Percentiles rank a stretch among this genome's conserved stretches.
Evolutionary conservation across 1,140 invertebrate species (phyloP).

Genomic region (Zelostemma sp.): DNA sequence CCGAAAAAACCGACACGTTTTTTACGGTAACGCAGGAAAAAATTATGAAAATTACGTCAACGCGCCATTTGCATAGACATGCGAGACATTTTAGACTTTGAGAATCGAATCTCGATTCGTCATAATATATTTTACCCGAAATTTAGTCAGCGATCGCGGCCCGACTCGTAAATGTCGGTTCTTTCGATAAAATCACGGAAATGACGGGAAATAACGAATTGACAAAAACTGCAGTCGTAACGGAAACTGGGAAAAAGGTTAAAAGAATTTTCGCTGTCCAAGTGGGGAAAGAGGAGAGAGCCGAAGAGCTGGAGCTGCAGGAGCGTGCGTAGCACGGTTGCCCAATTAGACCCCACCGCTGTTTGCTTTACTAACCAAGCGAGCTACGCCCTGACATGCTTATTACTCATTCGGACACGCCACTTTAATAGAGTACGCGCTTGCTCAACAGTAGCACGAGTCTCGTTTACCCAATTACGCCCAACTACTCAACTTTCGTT

Average conservation of each 20-base stretch:
- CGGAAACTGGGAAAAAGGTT: slow-evolving; percentile 13
- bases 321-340: slow-evolving; percentile 60
- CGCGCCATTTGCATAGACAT: not conserved
- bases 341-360: slow-evolving; percentile 65
- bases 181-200: no score
- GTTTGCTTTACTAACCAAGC: slow-evolving; percentile 60
- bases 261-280: slow-evolving; percentile 8
- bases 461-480: not conserved
- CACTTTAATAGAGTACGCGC: slow-evolving; percentile 54
- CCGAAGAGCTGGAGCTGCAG: slow-evolving; percentile 24
- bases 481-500: no score
- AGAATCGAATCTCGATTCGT: no score
- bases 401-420: slow-evolving; percentile 66
- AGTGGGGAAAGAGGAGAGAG: slow-evolving; percentile 13
- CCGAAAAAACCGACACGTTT: no score
- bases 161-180: no score
- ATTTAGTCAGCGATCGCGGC: no score
- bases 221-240: not conserved
- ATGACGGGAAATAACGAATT: not conserved
- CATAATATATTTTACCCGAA: no score
- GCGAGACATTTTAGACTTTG: no score
- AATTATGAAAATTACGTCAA: not conserved
- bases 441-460: slow-evolving; percentile 43
- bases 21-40: no score
- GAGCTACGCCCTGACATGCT: slow-evolving; percentile 64